phyloP scores from a whole-genome alignment of 2,888 invertebrate genomes.

The Bugulina stolonifera region DNA sequence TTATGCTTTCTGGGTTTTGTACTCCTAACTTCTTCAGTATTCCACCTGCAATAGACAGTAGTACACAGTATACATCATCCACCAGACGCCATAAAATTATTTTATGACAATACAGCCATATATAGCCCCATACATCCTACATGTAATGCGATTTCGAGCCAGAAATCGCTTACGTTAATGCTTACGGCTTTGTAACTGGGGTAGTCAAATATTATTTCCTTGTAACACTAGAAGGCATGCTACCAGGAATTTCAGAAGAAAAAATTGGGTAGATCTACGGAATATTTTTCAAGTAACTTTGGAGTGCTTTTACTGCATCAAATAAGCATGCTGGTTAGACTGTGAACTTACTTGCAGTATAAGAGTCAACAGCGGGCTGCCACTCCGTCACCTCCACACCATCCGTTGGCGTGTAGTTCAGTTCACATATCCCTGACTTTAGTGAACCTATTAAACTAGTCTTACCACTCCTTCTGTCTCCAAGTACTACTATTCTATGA shows the following conservation, averaged over 20 bases:
- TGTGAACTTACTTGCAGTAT: not conserved
- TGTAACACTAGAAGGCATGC: too few species aligned
- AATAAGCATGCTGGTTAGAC: not conserved
- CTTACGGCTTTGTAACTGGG: too few species aligned
- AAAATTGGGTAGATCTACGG: not conserved
- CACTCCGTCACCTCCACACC: conserved; percentile 9
- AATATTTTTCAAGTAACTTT: not conserved
- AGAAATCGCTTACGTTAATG: too few species aligned
- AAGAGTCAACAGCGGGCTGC: not conserved
- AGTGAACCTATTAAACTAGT: not conserved
- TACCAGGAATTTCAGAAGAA: too few species aligned
- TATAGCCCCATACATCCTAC: too few species aligned
- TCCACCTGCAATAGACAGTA: not conserved
- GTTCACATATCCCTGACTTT: not conserved
- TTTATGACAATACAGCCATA: too few species aligned
- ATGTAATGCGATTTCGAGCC: too few species aligned
- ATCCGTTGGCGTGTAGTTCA: not conserved
- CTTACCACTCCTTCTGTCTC: conserved; percentile 5
- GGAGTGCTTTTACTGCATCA: not conserved
- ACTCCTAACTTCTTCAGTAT: not conserved
- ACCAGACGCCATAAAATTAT: too few species aligned
- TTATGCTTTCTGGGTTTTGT: not conserved
- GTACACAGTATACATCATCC: too few species aligned
- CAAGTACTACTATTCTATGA: conserved; percentile 18
- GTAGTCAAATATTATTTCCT: too few species aligned